Percentiles rank a stretch among this genome's conserved stretches.
phyloP scores from a whole-genome alignment of 2,797 vertebrate species.

The Mycteria americana region DNA sequence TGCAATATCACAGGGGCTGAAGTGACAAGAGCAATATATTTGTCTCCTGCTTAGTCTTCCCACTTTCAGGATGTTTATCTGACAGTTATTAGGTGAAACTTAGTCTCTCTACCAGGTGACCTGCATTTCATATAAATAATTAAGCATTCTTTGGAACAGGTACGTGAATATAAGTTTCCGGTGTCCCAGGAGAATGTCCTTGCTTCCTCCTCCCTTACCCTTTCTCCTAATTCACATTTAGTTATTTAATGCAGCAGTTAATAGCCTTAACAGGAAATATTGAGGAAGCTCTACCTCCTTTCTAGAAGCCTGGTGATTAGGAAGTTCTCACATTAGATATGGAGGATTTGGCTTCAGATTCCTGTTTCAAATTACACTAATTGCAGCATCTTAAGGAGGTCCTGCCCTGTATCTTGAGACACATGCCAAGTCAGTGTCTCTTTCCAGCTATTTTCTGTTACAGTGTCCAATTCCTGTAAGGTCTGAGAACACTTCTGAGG shows the following conservation, averaged over 20 bases:
- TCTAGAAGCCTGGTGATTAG: background rate
- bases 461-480: background rate
- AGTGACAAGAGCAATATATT: background rate
- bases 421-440: background rate
- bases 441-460: background rate
- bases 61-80: background rate
- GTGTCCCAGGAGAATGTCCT: background rate
- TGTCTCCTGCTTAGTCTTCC: background rate
- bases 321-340: background rate
- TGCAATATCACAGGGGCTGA: background rate
- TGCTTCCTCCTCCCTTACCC: background rate
- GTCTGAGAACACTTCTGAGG: background rate
- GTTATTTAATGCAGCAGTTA: background rate
- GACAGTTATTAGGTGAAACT: background rate
- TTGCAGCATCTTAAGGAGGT: background rate
- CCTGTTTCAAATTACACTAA: background rate
- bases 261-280: slow-evolving; percentile 11
- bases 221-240: background rate
- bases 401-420: background rate
- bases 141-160: background rate
- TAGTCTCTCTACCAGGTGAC: background rate
- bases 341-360: background rate
- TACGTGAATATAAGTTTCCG: background rate
- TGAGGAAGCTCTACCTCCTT: background rate
- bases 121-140: background rate